phyloP scores from a whole-genome alignment of 2,113 vertebrate species.

The Parus major region DNA sequence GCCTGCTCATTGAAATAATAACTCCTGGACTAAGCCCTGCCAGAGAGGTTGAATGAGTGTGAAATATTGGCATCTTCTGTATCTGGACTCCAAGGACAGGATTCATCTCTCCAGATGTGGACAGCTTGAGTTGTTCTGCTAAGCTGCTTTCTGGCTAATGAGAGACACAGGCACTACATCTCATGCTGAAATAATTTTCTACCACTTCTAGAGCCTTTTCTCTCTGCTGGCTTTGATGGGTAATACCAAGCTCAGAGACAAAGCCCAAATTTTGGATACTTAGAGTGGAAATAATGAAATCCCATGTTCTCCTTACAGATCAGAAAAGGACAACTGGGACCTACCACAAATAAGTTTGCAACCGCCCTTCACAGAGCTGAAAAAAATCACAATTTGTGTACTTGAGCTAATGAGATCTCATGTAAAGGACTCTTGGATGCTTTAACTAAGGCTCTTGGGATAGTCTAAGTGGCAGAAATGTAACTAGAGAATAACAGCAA shows the following conservation, averaged over 20 bases:
- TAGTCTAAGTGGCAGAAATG: neutral
- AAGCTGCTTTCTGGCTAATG: neutral
- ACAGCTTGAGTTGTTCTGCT: neutral
- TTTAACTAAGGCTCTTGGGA: neutral
- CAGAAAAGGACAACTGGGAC: neutral
- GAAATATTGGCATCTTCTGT: neutral
- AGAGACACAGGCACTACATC: neutral
- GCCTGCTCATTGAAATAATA: neutral
- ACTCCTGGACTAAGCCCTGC: neutral
- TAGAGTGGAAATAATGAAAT: neutral
- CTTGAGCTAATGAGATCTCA: accelerated
- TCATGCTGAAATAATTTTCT: neutral
- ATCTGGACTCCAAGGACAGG: neutral
- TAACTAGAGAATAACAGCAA: neutral
- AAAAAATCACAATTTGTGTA: neutral
- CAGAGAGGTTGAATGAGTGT: neutral
- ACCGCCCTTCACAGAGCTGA: neutral
- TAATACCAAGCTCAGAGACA: neutral
- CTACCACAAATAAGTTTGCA: neutral
- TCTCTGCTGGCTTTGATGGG: neutral
- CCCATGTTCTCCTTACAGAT: neutral
- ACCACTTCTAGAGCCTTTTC: neutral
- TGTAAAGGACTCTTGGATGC: neutral
- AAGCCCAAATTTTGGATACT: neutral
- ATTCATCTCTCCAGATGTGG: neutral